These are phyloP conservation scores for Acanthisitta chloris DNA, from an alignment of 2,113 vertebrate species.

Conservation along the genomic window DNA sequence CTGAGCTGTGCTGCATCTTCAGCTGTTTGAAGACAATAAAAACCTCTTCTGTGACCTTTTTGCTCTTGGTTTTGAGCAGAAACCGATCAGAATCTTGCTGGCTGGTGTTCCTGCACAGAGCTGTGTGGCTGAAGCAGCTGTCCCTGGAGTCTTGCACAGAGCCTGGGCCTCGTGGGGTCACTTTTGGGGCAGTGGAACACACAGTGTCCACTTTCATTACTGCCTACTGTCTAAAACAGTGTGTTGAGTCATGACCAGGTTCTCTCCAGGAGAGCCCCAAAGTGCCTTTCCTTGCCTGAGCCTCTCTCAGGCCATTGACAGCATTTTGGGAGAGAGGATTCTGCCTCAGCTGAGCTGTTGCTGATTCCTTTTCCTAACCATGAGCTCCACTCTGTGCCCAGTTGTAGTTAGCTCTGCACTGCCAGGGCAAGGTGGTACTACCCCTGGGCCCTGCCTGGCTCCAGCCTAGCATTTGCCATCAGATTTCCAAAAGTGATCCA, in stretches of 20 bases:
- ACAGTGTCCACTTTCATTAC: accelerated
- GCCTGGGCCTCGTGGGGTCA: background rate
- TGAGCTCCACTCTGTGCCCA: background rate
- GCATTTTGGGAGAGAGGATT: slow-evolving; percentile 11
- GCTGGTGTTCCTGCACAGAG: background rate
- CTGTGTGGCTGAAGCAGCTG: background rate
- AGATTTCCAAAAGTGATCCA: background rate
- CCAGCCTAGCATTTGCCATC: background rate
- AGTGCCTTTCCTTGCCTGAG: slow-evolving; percentile 67
- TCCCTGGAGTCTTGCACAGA: background rate
- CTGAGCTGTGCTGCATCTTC: background rate
- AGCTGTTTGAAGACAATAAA: background rate
- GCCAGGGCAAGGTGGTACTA: background rate
- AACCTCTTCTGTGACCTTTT: background rate
- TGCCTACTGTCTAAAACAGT: background rate
- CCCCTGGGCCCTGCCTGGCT: background rate
- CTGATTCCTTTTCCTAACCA: background rate
- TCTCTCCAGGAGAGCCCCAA: slow-evolving; percentile 49
- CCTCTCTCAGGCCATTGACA: background rate
- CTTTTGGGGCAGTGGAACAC: background rate
- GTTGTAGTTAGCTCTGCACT: background rate
- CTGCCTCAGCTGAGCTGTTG: background rate
- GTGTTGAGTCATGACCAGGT: background rate
- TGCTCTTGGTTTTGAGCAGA: background rate
- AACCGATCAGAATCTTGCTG: background rate